phyloP scores from a whole-genome alignment of 2,113 vertebrate species.

The Aphelocoma coerulescens region DNA sequence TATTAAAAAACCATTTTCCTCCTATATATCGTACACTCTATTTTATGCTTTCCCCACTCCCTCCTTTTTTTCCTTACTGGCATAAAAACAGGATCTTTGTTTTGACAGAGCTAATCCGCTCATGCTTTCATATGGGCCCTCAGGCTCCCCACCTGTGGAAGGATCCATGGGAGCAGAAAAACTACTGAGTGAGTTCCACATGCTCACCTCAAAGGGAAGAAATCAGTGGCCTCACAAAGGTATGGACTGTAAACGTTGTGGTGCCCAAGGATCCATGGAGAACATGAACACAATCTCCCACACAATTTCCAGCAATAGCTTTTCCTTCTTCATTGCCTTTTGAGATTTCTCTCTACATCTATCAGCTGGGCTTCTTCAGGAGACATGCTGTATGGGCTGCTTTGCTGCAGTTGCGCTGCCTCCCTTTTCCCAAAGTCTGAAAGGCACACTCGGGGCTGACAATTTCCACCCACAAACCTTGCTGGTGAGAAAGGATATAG shows the following conservation, averaged over 20 bases:
- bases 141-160: constrained; percentile 34
- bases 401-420: background rate
- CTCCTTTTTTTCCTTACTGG: constrained; percentile 31
- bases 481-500: background rate
- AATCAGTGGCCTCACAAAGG: background rate
- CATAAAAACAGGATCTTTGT: constrained; percentile 19
- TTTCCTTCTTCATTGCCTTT: background rate
- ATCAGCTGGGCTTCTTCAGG: background rate
- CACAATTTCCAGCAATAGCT: background rate
- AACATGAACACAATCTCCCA: background rate
- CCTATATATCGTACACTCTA: background rate
- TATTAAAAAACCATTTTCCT: constrained; percentile 25
- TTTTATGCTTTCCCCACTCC: background rate
- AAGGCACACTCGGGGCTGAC: background rate
- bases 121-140: constrained; percentile 8
- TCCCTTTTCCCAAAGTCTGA: background rate
- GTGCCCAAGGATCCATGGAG: background rate
- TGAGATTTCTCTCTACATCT: background rate
- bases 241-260: background rate
- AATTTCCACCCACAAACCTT: background rate
- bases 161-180: background rate
- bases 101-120: constrained; percentile 44
- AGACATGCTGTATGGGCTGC: background rate
- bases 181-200: background rate
- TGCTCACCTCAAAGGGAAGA: background rate